Conservation (phyloP, 30 jellyfish, hydroid and myxozoan species). For the Aurelia coerulea region DNA sequence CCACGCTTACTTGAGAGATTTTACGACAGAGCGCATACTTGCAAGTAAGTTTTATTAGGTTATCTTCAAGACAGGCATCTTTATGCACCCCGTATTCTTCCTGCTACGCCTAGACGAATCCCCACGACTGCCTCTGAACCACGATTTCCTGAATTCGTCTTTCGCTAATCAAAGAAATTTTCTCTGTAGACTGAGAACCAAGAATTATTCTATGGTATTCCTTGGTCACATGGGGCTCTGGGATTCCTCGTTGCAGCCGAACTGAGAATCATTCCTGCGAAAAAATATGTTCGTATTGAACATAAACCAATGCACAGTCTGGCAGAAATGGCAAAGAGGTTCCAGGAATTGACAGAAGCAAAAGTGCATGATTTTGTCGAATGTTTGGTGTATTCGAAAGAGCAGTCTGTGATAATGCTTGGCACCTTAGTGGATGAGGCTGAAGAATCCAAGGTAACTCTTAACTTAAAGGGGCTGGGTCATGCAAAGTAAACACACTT, state of each 20-base stretch:
- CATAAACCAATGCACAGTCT: conserved; percentile 29
- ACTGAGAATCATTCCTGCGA: conserved; percentile 64
- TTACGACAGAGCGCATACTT: no score
- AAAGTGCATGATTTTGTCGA: conserved; percentile 62
- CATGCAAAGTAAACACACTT: no score
- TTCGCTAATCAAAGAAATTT: neutral
- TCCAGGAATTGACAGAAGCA: conserved; percentile 16
- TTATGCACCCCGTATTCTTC: no score
- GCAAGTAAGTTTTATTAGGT: no score
- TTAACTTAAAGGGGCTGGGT: no score
- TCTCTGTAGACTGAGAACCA: conserved; percentile 38
- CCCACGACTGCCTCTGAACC: no score
- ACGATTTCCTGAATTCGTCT: neutral
- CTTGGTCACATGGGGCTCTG: conserved; percentile 78
- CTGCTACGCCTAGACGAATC: no score
- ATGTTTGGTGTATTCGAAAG: conserved; percentile 59
- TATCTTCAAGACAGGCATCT: no score
- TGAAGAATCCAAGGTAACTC: conserved; percentile 31
- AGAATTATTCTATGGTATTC: conserved; percentile 61
- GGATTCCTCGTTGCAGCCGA: conserved; percentile 74
- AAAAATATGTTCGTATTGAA: conserved; percentile 42
- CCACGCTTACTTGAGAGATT: no score
- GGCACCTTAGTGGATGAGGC: conserved; percentile 40
- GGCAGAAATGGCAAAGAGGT: conserved; percentile 15
- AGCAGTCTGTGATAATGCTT: conserved; percentile 48